phyloP scores from a whole-genome alignment of 2,888 invertebrate species.

The Drosophila seclusa region DNA sequence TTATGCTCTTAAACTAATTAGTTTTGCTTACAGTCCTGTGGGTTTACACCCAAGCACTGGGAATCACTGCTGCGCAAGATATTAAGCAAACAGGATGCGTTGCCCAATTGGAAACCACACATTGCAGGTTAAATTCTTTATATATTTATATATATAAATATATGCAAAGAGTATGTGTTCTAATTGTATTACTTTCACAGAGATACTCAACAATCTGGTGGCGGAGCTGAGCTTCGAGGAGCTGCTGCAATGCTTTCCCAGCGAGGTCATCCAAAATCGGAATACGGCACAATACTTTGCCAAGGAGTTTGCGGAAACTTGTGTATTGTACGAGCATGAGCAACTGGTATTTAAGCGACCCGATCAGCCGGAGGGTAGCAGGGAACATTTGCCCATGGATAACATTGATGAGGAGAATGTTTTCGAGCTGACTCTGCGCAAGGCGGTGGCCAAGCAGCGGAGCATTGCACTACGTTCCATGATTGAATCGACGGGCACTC shows the following conservation, averaged over 20 bases:
- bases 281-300: constrained; percentile 75
- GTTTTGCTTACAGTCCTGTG: constrained; percentile 74
- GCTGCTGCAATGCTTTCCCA: constrained; percentile 83
- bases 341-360: constrained; percentile 65
- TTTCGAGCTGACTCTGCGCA: constrained; percentile 83
- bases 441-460: constrained; percentile 87
- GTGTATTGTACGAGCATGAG: constrained; percentile 72
- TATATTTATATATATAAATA: background rate
- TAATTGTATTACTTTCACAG: constrained; percentile 43
- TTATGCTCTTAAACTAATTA: background rate
- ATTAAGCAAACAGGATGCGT: constrained; percentile 79
- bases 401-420: constrained; percentile 84
- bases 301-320: constrained; percentile 77
- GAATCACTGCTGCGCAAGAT: constrained; percentile 83
- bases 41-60: constrained; percentile 83
- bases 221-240: constrained; percentile 83
- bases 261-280: constrained; percentile 81
- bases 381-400: constrained; percentile 82
- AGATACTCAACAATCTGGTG: constrained; percentile 82
- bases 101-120: constrained; percentile 82
- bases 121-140: constrained; percentile 70
- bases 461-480: constrained; percentile 87
- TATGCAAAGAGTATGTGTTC: background rate
- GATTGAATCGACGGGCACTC: constrained; percentile 87
- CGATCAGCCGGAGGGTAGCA: constrained; percentile 42